Evolutionary conservation across 2,797 vertebrate species (phyloP).

Genomic region (Darevskia mixta): DNA sequence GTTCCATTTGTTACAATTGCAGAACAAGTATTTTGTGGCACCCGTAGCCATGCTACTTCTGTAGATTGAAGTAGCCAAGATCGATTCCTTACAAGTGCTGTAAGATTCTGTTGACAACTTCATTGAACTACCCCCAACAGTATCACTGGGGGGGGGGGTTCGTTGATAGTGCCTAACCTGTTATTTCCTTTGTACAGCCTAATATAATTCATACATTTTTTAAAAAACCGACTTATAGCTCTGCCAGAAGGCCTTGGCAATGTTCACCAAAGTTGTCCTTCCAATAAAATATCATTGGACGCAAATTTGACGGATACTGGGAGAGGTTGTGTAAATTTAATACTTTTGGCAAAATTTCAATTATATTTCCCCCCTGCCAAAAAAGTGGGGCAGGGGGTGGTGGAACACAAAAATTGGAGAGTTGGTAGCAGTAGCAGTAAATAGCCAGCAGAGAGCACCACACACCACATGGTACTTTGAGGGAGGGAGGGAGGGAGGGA

Average conservation of each 20-base stretch:
- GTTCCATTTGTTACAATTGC: too few relatives aligned
- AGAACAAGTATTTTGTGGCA: too few relatives aligned
- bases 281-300: conserved; percentile 19
- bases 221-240: background rate
- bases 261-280: background rate
- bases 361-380: background rate
- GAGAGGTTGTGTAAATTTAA: background rate
- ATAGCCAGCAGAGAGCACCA: background rate
- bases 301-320: background rate
- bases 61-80: too few relatives aligned
- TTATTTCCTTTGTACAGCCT: background rate
- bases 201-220: background rate
- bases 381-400: fast-evolving
- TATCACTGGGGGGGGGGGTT: background rate
- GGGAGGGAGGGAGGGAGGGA: too few relatives aligned
- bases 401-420: too few relatives aligned
- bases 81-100: too few relatives aligned
- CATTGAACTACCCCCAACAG: background rate
- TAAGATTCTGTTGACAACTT: background rate
- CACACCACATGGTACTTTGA: background rate
- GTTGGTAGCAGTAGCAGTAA: background rate
- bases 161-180: background rate
- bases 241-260: conserved; percentile 5
- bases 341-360: background rate
- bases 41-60: too few relatives aligned